Evolutionary conservation across 2,797 vertebrate species (phyloP).

Genomic region (Oophaga sylvatica): DNA sequence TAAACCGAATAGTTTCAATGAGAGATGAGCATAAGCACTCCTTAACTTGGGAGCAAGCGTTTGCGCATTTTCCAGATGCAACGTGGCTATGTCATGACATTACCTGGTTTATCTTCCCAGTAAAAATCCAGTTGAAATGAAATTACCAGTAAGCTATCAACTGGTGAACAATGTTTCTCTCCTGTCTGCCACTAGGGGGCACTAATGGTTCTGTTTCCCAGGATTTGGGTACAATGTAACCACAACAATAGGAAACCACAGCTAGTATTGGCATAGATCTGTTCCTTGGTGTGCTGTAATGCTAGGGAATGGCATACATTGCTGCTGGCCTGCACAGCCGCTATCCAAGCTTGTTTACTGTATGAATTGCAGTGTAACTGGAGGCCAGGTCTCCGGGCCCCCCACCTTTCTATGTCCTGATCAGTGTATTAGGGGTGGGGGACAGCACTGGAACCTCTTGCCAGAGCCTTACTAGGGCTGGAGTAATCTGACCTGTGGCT

Average conservation of each 20-base stretch:
- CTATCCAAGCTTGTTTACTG: slow-evolving; percentile 52
- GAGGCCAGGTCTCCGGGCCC: slow-evolving; percentile 40
- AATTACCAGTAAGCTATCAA: background rate
- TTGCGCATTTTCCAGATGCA: too few relatives aligned
- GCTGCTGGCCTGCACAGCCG: background rate
- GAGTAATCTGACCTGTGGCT: slow-evolving; percentile 62
- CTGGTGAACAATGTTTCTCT: background rate
- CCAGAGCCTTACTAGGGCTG: slow-evolving; percentile 67
- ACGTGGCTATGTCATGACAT: too few relatives aligned
- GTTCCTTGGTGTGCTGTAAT: background rate
- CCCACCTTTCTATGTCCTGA: slow-evolving; percentile 49
- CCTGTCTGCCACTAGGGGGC: slow-evolving; percentile 5
- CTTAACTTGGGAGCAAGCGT: background rate
- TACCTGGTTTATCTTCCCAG: background rate
- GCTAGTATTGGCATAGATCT: slow-evolving; percentile 15
- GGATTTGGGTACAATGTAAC: background rate
- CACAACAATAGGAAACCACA: background rate
- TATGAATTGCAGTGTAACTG: slow-evolving; percentile 51
- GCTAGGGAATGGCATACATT: background rate
- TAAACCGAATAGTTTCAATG: background rate
- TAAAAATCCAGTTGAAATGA: background rate
- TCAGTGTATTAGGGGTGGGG: slow-evolving; percentile 42
- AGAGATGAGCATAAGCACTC: background rate
- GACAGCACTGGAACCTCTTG: slow-evolving; percentile 26
- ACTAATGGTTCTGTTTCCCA: slow-evolving; percentile 6